Conservation (phyloP, 1,140 invertebrate species). For the Aphidius gifuensis region DNA sequence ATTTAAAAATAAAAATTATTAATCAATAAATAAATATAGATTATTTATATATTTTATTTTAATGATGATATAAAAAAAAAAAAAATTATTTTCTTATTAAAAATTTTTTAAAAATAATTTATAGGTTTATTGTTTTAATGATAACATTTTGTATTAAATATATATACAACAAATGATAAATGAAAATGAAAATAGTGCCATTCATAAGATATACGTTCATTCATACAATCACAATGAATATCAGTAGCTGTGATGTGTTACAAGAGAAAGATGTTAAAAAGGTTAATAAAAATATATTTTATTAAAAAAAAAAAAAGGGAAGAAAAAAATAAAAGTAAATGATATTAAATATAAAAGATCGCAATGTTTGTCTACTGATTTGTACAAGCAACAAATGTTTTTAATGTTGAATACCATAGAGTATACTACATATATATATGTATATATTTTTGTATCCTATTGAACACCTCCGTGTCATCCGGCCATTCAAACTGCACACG, state of each 20-base stretch:
- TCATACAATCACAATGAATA: neutral
- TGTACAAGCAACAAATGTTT: neutral
- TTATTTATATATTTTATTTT: too few relatives aligned
- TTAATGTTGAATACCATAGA: too few relatives aligned
- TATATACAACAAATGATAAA: too few relatives aligned
- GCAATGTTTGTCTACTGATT: constrained; percentile 4
- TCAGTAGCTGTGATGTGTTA: neutral
- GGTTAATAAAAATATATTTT: constrained; percentile 21
- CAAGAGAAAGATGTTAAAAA: neutral
- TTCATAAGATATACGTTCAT: neutral
- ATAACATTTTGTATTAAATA: too few relatives aligned
- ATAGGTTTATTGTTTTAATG: neutral
- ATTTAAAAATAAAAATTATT: neutral
- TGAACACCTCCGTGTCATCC: constrained; percentile 27
- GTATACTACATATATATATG: too few relatives aligned
- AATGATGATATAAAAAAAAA: too few relatives aligned
- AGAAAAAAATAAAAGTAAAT: constrained; percentile 15
- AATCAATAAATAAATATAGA: too few relatives aligned
- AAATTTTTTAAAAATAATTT: neutral
- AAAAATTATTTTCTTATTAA: neutral
- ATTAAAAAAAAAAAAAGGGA: constrained; percentile 16
- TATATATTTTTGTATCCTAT: constrained; percentile 15
- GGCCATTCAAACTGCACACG: constrained; percentile 16
- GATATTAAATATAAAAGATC: constrained; percentile 15
- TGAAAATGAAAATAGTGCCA: too few relatives aligned